phyloP scores from a whole-genome alignment of 1,140 invertebrate species.

The Aphelinus certus region DNA sequence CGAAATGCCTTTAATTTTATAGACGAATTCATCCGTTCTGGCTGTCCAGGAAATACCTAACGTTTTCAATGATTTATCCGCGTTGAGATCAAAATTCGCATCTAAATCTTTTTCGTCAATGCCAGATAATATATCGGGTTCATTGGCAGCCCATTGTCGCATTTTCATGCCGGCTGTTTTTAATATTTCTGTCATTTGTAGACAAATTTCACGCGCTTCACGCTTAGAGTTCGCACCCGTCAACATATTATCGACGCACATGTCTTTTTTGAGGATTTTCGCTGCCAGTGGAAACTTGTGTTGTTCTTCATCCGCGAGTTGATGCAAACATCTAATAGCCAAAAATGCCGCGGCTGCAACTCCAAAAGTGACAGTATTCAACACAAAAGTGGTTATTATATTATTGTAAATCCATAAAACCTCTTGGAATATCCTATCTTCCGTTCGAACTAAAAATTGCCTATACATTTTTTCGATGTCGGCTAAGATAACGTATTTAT shows the following conservation, averaged over 20 bases:
- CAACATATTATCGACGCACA: constrained; percentile 62
- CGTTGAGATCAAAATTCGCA: not conserved
- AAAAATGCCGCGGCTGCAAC: no score
- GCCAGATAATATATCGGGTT: not conserved
- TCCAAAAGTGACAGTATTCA: no score
- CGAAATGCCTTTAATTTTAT: not conserved
- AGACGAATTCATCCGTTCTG: not conserved
- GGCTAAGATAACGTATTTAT: constrained; percentile 18
- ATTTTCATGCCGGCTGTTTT: constrained; percentile 45
- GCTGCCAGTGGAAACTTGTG: no score
- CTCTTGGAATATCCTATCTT: not conserved
- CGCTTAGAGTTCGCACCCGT: constrained; percentile 45
- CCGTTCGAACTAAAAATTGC: not conserved
- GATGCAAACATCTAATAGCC: no score
- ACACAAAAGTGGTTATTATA: no score
- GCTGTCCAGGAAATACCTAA: not conserved
- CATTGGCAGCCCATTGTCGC: not conserved
- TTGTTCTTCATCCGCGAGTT: no score
- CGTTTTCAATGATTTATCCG: not conserved
- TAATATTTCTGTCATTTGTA: constrained; percentile 42
- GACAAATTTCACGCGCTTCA: constrained; percentile 25
- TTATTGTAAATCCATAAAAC: constrained; percentile 1
- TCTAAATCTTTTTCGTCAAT: not conserved
- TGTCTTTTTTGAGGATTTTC: constrained; percentile 39
- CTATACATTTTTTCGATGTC: constrained; percentile 20